phyloP scores from a whole-genome alignment of 1,140 invertebrate species.

The Zophobas morio region DNA sequence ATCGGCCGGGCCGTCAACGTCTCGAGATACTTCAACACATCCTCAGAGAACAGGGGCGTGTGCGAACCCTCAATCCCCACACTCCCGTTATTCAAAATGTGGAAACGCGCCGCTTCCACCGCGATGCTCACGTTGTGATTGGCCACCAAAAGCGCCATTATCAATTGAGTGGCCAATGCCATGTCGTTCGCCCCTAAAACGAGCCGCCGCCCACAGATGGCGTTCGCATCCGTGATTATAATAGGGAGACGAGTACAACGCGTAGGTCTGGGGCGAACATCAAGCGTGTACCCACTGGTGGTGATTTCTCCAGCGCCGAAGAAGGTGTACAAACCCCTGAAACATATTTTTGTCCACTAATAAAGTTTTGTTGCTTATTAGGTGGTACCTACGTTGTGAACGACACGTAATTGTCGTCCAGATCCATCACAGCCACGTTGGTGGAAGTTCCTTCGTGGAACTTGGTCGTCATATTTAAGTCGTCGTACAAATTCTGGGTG shows the following conservation, averaged over 20 bases:
- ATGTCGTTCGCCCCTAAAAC: constrained; percentile 67
- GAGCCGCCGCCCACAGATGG: constrained; percentile 67
- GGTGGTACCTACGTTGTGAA: constrained; percentile 76
- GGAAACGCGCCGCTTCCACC: constrained; percentile 65
- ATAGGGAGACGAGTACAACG: constrained; percentile 62
- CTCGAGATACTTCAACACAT: constrained; percentile 56
- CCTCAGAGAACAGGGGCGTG: constrained; percentile 58
- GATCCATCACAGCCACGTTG: constrained; percentile 77
- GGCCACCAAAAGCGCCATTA: constrained; percentile 62
- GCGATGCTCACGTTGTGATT: constrained; percentile 62
- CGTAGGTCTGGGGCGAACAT: constrained; percentile 59
- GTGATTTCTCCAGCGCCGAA: constrained; percentile 72
- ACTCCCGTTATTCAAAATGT: constrained; percentile 58
- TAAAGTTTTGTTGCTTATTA: constrained; percentile 11
- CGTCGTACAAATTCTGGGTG: constrained; percentile 59
- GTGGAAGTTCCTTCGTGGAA: constrained; percentile 70
- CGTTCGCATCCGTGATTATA: constrained; percentile 64
- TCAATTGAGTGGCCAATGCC: constrained; percentile 64
- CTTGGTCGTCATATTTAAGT: constrained; percentile 61
- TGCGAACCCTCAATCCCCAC: constrained; percentile 64
- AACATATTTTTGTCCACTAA: constrained; percentile 49
- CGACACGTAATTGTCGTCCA: constrained; percentile 79
- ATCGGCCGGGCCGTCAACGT: constrained; percentile 36
- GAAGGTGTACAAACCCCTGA: constrained; percentile 69
- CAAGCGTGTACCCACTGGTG: constrained; percentile 67